Conservation (phyloP, 2,888 invertebrate genomes). For the Neoaliturus tenellus region DNA sequence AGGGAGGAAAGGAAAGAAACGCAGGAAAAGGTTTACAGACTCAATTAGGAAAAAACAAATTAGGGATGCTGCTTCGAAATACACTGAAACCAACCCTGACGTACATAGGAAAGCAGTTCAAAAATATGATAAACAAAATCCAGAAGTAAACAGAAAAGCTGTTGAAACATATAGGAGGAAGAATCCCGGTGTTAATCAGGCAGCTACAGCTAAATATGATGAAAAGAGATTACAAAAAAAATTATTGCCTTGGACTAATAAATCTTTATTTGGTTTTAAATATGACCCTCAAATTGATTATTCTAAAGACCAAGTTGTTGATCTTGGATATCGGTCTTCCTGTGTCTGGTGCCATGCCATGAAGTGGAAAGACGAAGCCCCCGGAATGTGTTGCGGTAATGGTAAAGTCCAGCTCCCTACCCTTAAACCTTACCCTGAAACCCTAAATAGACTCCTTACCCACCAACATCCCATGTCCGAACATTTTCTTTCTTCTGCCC, state of each 20-base stretch:
- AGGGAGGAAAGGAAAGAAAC: neutral
- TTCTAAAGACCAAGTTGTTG: neutral
- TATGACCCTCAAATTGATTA: neutral
- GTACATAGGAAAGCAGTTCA: too few relatives aligned
- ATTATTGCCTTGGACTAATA: neutral
- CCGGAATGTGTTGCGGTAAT: constrained; percentile 55
- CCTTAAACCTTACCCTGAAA: neutral
- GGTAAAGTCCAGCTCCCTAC: constrained; percentile 54
- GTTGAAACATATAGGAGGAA: neutral
- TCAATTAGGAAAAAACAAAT: neutral
- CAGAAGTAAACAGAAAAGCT: constrained; percentile 1
- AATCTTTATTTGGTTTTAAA: neutral
- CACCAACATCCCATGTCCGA: constrained; percentile 33
- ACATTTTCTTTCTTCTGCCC: constrained; percentile 55
- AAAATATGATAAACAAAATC: neutral
- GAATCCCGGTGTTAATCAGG: neutral
- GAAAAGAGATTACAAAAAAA: neutral
- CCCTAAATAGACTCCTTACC: constrained; percentile 8
- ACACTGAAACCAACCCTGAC: too few relatives aligned
- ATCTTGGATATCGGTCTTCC: neutral
- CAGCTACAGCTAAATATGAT: neutral
- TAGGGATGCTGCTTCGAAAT: neutral
- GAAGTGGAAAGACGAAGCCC: constrained; percentile 56
- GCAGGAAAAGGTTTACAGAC: constrained; percentile 9
- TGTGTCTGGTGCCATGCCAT: constrained; percentile 47